Conservation (phyloP, 2,888 invertebrate genomes). For the Sepiola atlantica region DNA sequence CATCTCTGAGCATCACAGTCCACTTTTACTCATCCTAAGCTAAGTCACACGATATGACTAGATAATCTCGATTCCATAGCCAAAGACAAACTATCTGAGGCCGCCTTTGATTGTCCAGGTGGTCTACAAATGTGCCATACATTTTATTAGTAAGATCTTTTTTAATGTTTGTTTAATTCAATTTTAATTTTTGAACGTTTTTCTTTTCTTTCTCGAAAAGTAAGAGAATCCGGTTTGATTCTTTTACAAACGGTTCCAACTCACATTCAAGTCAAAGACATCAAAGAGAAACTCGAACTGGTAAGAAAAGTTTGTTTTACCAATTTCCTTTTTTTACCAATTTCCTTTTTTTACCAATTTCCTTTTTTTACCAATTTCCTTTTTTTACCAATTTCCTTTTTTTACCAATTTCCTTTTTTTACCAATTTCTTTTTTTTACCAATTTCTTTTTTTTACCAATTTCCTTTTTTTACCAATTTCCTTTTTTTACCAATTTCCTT, state of each 20-base stretch:
- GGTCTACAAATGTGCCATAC: too few relatives aligned
- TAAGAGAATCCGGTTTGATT: slow-evolving; percentile 95
- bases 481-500: too few relatives aligned
- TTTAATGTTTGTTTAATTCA: neutral
- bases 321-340: neutral
- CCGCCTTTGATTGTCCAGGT: too few relatives aligned
- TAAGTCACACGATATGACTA: too few relatives aligned
- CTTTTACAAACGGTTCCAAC: slow-evolving; percentile 98
- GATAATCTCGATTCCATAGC: too few relatives aligned
- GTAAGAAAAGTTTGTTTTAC: slow-evolving; percentile 51
- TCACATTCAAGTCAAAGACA: slow-evolving; percentile 89
- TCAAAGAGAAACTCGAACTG: slow-evolving; percentile 84
- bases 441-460: too few relatives aligned
- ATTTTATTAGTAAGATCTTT: neutral
- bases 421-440: neutral
- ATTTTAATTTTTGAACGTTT: neutral
- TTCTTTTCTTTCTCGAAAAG: slow-evolving; percentile 77
- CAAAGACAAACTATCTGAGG: too few relatives aligned
- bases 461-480: too few relatives aligned
- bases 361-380: neutral
- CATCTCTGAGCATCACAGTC: too few relatives aligned
- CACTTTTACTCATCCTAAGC: too few relatives aligned
- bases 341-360: neutral
- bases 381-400: neutral
- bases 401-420: neutral